Conservation (phyloP, 1,140 invertebrate species). For the Camponotus floridanus region DNA sequence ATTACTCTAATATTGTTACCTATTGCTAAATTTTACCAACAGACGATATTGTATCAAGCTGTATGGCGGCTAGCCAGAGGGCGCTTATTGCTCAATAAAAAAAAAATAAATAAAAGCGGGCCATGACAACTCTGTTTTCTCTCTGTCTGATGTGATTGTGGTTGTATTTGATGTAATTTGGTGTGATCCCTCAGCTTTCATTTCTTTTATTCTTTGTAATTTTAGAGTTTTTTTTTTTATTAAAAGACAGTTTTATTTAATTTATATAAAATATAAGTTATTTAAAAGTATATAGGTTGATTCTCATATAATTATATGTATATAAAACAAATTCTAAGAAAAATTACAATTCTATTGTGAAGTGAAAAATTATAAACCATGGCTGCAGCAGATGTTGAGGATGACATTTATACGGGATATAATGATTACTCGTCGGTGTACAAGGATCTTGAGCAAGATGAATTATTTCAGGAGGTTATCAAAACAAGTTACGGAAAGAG, state of each 20-base stretch:
- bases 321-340: no score
- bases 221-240: not conserved
- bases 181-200: not conserved
- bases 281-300: not conserved
- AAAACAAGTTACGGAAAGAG: constrained; percentile 88
- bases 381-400: constrained; percentile 74
- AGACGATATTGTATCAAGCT: no score
- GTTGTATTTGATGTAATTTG: not conserved
- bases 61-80: no score
- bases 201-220: not conserved
- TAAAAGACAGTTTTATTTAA: constrained; percentile 16
- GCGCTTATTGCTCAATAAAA: no score
- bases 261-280: constrained; percentile 13
- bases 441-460: constrained; percentile 89
- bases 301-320: not conserved
- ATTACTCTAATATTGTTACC: no score
- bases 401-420: constrained; percentile 90
- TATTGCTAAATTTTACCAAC: no score
- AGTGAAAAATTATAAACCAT: constrained; percentile 19
- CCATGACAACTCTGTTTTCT: not conserved
- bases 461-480: constrained; percentile 89
- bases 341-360: not conserved
- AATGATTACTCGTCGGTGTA: constrained; percentile 90
- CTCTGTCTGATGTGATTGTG: not conserved
- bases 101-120: no score